phyloP scores from a whole-genome alignment of 2,888 invertebrate species.

The Eupithecia subfuscata region DNA sequence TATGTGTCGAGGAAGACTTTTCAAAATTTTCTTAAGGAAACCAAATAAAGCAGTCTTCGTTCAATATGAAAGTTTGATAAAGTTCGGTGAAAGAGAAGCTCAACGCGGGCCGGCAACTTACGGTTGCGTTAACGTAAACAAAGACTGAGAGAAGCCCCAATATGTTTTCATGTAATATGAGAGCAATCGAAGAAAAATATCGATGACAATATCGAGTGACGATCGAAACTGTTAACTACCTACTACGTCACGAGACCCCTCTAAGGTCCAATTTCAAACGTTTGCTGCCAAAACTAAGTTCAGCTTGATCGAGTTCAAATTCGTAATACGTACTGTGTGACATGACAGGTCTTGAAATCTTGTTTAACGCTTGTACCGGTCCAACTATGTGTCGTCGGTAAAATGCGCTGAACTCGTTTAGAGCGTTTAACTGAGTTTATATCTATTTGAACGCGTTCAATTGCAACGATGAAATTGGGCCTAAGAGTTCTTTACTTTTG shows the following conservation, averaged over 20 bases:
- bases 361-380: too few species aligned
- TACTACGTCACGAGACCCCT: background rate
- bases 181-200: slow-evolving; percentile 54
- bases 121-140: slow-evolving; percentile 36
- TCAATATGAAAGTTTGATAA: slow-evolving; percentile 32
- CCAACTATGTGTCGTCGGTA: too few species aligned
- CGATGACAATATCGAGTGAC: slow-evolving; percentile 55
- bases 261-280: background rate
- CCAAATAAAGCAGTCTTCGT: slow-evolving; percentile 16
- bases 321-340: too few species aligned
- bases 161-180: slow-evolving; percentile 51
- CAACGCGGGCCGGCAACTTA: slow-evolving; percentile 21
- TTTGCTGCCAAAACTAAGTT: too few species aligned
- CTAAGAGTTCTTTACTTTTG: too few species aligned
- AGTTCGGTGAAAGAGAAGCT: slow-evolving; percentile 49
- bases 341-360: too few species aligned
- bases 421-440: too few species aligned
- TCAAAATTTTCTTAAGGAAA: slow-evolving; percentile 12
- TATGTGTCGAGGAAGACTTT: background rate
- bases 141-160: slow-evolving; percentile 49
- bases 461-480: too few species aligned
- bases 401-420: too few species aligned
- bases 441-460: too few species aligned
- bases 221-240: slow-evolving; percentile 39
- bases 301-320: too few species aligned